Evolutionary conservation across 2,797 vertebrate species (phyloP), one percentile per base, ranked within the genome.

Genomic region (Falco berigora): DNA sequence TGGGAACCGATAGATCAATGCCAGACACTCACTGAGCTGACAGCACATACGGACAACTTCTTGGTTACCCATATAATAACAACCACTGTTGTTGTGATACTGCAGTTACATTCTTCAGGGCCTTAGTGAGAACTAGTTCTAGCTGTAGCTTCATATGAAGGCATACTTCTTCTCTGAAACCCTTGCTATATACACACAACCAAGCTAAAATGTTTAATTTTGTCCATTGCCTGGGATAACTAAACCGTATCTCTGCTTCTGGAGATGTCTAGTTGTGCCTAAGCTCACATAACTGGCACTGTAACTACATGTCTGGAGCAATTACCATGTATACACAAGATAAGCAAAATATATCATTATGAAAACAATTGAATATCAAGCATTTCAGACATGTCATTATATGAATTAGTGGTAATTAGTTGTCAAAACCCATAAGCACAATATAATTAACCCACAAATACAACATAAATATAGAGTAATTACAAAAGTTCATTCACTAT

Each of bases 361-460:
- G 17, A 88, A 91, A 94, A 76, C 34, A 83, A 84, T n/a, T 68
- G 13, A 88, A 18, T 77, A 91, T 36, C 68, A 89, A 84, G 44
- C 16, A 75, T 82, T 89, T 94, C 78, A 91, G 79, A 68, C 15
- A 42, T 36, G 64, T 90, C 42, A 75, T 94, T 92, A 77, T 66
- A 62, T 42, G 42, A 94, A 86, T 96, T 94, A 81, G 66, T 63
- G 34, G 73, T 55, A 94, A 94, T 84, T 91, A 90, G 53, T 69
- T 91, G 79, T 91, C 82, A 96, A 94, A 96, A 72, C 36, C 42
- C 30, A 23, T 64, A 86, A 66, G 63, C 22, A 75, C 38, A 55
- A 61, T 66, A 92, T 92, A 90, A 95, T 90, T 97, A 81, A 80
- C 36, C 40, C 22, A 62, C 12, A 88, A 81, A 90, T 55, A 67